These are phyloP conservation scores for Oreochromis niloticus DNA, from an alignment of 2,113 vertebrate species.

Conservation along the genomic window DNA sequence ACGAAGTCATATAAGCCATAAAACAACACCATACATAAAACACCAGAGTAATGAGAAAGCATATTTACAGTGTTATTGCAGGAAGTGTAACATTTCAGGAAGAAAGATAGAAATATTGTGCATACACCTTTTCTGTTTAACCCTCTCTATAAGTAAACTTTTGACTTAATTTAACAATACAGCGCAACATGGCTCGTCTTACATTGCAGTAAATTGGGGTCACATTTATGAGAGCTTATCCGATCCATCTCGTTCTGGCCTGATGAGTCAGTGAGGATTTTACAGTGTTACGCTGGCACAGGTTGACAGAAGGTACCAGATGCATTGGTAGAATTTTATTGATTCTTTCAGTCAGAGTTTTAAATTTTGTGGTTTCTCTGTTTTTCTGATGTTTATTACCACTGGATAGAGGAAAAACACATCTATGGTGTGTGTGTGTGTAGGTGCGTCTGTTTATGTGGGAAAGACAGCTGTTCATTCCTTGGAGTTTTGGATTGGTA, in stretches of 20 bases:
- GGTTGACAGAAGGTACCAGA: background rate
- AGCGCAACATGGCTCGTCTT: background rate
- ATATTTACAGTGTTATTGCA: background rate
- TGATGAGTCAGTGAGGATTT: slow-evolving; percentile 14
- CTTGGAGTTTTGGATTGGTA: background rate
- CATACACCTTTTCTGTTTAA: background rate
- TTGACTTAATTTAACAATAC: background rate
- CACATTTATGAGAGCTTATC: background rate
- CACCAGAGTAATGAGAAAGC: background rate
- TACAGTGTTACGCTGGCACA: background rate
- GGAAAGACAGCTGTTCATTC: background rate
- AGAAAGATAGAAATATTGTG: background rate
- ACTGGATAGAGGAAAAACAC: background rate
- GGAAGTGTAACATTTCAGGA: background rate
- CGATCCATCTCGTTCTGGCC: background rate
- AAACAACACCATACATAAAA: background rate
- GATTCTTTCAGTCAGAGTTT: slow-evolving; percentile 34
- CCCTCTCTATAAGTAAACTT: background rate
- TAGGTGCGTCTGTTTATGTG: background rate
- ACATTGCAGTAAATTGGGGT: background rate
- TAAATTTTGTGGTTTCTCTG: background rate
- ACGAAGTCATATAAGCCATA: background rate
- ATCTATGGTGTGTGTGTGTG: background rate
- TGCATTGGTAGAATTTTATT: background rate
- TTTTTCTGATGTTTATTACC: background rate